Evolutionary conservation across 2,888 invertebrate species (phyloP), one percentile per base, ranked within the genome.

Genomic region (Lysandra bellargus): DNA sequence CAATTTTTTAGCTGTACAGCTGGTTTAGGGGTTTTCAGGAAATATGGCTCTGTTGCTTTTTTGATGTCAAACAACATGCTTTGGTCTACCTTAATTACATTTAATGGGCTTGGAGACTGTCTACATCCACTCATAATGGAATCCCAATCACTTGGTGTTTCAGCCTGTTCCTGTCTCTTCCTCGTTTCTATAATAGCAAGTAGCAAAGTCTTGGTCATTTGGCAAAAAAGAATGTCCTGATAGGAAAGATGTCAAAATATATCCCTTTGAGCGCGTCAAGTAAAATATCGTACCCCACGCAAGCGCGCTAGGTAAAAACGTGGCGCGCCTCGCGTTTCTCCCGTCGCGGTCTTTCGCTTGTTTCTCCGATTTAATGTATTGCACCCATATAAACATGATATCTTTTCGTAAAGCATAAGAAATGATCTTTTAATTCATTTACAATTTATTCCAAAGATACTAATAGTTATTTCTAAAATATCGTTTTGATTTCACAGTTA

Each of bases 131-230:
- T 61, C 69, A 78, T 80, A n/a, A 80, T 78, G 53, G 23, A 44
- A 80, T 80, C 53, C 79, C 69, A 80, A 72, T 80, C 79, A 72
- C 73, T 73, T 78, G 69, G 78, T 78, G 57, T 72, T 80, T 78
- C 79, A 49, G 78, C 79, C 37, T 9, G 44, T 37, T 73, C 17
- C 14, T 78, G 73, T 72, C 60, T 80, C 73, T 80, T 80, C 57
- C 53, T 53, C 7, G n/a, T 64, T 40, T 23, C 78, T 69, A 53
- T 78, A 57, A 80, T 23, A 78, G 72, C n/a, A 72, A 80, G 74
- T 23, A 78, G 72, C n/a, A 72, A 80, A 80, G 40, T 80, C 80
- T 53, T 80, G 78, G 60, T 80, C 80, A 60, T 78, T 80, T 80
- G 80, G 78, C 12, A 78, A 40, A 78, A 37, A 80, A 57, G 60